Conservation (phyloP, 2,888 invertebrate species). For the Heliconius ethilla region DNA sequence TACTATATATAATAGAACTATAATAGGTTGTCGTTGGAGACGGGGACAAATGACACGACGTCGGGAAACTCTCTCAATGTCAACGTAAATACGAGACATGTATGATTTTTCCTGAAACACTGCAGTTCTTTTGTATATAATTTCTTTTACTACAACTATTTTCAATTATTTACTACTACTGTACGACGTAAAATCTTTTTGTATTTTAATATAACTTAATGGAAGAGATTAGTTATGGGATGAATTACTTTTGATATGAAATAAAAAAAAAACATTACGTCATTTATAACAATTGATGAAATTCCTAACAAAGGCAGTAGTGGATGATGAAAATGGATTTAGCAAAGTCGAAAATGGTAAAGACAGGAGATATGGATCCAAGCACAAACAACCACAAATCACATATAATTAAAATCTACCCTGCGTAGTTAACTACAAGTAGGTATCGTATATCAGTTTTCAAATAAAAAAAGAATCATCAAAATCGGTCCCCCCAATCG, state of each 20-base stretch:
- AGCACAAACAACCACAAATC: neutral
- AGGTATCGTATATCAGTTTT: too few relatives aligned
- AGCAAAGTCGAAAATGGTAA: neutral
- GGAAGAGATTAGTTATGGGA: neutral
- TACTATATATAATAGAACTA: constrained; percentile 33
- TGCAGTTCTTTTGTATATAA: constrained; percentile 24
- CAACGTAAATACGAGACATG: constrained; percentile 41
- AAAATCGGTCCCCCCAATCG: too few relatives aligned
- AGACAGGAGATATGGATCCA: neutral
- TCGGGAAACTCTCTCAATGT: constrained; percentile 47
- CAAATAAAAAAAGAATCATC: too few relatives aligned
- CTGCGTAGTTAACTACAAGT: neutral
- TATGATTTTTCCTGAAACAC: constrained; percentile 35
- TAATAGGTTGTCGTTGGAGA: constrained; percentile 40
- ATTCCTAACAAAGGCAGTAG: too few relatives aligned
- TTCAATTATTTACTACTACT: neutral
- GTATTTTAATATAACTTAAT: neutral
- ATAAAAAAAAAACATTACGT: too few relatives aligned
- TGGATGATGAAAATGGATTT: neutral
- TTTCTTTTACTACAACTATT: neutral
- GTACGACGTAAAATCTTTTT: neutral
- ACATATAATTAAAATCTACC: too few relatives aligned
- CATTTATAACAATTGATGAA: too few relatives aligned
- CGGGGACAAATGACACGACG: constrained; percentile 50
- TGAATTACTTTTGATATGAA: too few relatives aligned